Percentiles rank a stretch among this genome's conserved stretches.
Evolutionary conservation across 2,797 vertebrate genomes (phyloP).

Genomic region (Anas flavirostris): DNA sequence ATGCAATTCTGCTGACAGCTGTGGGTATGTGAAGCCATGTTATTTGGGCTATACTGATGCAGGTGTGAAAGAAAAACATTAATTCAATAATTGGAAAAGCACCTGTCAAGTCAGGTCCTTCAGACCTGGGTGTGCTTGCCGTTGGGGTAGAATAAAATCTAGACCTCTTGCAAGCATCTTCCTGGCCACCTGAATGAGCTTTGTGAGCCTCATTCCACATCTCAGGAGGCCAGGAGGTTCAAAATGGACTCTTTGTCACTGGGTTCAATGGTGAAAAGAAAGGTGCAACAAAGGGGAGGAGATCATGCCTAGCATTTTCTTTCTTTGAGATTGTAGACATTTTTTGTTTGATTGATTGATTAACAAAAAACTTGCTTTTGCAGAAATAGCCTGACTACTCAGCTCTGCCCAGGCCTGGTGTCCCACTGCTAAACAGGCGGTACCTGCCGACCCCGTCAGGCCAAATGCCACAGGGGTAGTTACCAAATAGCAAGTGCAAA

Average conservation of each 20-base stretch:
- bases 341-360: background rate
- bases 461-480: background rate
- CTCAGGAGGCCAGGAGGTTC: conserved; percentile 68
- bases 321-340: background rate
- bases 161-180: conserved; percentile 81
- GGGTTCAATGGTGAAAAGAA: background rate
- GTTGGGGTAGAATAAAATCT: conserved; percentile 80
- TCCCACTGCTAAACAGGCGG: background rate
- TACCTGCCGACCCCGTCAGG: background rate
- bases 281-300: background rate
- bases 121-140: background rate
- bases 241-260: background rate
- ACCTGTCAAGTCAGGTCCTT: background rate
- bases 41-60: background rate
- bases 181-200: conserved; percentile 77
- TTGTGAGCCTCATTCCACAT: conserved; percentile 72
- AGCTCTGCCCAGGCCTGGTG: background rate
- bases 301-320: background rate
- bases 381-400: background rate
- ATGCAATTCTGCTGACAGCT: background rate
- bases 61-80: background rate
- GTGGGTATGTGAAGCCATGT: background rate
- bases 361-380: background rate
- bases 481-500: background rate
- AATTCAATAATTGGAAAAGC: background rate